Evolutionary conservation across 1,140 invertebrate genomes (phyloP).

Genomic region (Drosophila ogumai): DNA sequence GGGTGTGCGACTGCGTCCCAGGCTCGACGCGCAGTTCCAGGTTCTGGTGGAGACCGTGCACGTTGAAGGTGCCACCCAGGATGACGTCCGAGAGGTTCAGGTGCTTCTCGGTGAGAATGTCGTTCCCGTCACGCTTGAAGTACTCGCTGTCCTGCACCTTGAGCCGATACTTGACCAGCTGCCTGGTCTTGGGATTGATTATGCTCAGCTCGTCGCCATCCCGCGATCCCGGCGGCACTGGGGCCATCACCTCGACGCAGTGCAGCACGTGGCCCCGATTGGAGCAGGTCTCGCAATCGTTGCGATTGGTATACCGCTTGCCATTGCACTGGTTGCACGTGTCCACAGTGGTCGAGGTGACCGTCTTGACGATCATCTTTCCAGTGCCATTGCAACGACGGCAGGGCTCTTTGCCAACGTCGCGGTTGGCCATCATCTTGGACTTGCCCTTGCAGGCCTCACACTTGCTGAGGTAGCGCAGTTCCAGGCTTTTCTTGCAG

Average conservation of each 20-base stretch:
- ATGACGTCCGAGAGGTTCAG: conserved; percentile 72
- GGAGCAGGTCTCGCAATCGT: conserved; percentile 71
- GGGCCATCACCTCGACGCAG: conserved; percentile 57
- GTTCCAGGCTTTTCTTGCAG: conserved; percentile 67
- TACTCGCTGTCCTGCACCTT: conserved; percentile 64
- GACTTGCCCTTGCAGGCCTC: conserved; percentile 76
- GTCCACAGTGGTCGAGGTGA: conserved; percentile 49
- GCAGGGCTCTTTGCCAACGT: conserved; percentile 67
- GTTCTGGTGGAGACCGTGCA: conserved; percentile 71
- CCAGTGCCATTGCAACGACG: conserved; percentile 77
- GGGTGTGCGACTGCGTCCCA: conserved; percentile 73
- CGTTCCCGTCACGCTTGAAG: conserved; percentile 72
- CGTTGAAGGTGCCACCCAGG: conserved; percentile 63
- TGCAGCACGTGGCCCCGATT: conserved; percentile 66
- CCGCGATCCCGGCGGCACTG: conserved; percentile 68
- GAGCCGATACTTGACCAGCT: conserved; percentile 59
- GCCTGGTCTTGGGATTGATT: conserved; percentile 69
- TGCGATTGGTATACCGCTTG: conserved; percentile 70
- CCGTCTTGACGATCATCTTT: conserved; percentile 58
- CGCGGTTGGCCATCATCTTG: conserved; percentile 58
- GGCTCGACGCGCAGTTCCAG: conserved; percentile 67
- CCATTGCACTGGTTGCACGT: conserved; percentile 72
- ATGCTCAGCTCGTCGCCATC: conserved; percentile 68
- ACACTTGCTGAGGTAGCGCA: conserved; percentile 70
- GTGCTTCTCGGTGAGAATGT: conserved; percentile 70